Conservation (phyloP, 2,888 invertebrate genomes). For the Netelia inedita region DNA sequence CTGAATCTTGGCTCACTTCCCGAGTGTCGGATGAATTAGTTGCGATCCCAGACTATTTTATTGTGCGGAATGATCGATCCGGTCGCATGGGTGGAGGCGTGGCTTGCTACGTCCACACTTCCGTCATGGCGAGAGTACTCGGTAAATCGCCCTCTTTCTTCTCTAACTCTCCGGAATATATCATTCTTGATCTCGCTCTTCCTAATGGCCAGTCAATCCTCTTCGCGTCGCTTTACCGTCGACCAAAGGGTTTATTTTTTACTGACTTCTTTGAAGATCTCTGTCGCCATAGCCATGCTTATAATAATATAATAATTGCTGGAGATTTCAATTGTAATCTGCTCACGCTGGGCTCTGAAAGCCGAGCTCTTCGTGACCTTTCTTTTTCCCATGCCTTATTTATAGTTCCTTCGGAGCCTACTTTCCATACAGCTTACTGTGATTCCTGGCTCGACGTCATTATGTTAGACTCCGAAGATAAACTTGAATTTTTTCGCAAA, state of each 20-base stretch:
- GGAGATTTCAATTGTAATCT: conserved; percentile 46
- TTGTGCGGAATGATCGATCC: conserved; percentile 30
- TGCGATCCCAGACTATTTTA: background rate
- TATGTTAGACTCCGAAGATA: conserved; percentile 10
- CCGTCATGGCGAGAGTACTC: conserved; percentile 13
- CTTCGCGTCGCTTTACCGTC: conserved; percentile 25
- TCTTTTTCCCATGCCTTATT: background rate
- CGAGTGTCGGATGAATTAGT: conserved; percentile 23
- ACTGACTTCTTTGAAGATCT: background rate
- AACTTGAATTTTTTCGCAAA: background rate
- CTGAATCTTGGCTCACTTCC: conserved; percentile 34
- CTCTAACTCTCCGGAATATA: too few species aligned
- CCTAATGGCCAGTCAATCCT: background rate
- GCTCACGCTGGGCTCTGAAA: background rate
- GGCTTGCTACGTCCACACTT: conserved; percentile 41
- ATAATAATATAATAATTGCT: conserved; percentile 21
- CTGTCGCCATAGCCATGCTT: background rate
- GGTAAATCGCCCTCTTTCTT: background rate
- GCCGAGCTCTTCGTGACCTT: background rate
- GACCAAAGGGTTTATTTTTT: conserved; percentile 9
- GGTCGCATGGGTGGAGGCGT: conserved; percentile 23
- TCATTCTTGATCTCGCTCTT: conserved; percentile 8
- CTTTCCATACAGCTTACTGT: background rate
- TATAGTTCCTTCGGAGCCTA: background rate
- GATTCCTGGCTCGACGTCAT: conserved; percentile 17